Percentiles rank a stretch among this genome's conserved stretches.
Evolutionary conservation across 92 coral and sea anemone species (phyloP).

Genomic region (Epizoanthus illoricatus): DNA sequence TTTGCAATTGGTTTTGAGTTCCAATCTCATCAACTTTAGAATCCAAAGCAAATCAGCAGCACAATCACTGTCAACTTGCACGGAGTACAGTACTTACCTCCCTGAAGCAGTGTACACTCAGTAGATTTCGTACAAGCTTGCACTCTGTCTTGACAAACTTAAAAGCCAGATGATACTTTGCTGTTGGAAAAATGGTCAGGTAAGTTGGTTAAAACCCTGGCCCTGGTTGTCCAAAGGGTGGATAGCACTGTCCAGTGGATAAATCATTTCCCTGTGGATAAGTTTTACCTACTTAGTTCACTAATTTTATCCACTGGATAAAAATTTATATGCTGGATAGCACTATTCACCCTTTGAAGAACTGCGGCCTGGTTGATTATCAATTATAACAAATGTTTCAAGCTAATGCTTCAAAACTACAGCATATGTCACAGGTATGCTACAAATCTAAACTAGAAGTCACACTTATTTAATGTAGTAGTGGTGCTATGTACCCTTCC

Average conservation of each 20-base stretch:
- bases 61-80: constrained; percentile 54
- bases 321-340: too few species aligned
- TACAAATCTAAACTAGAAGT: too few species aligned
- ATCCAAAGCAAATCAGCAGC: not conserved
- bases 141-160: constrained; percentile 99
- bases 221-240: too few species aligned
- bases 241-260: too few species aligned
- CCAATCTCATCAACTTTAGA: not conserved
- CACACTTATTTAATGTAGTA: too few species aligned
- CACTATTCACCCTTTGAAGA: too few species aligned
- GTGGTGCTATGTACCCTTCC: too few species aligned
- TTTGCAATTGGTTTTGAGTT: not conserved
- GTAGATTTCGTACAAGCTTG: constrained; percentile 91
- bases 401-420: not conserved
- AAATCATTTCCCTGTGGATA: too few species aligned
- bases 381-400: too few species aligned
- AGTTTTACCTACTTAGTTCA: too few species aligned
- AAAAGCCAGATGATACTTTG: constrained; percentile 84
- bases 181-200: constrained; percentile 45
- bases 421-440: not conserved
- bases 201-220: not conserved
- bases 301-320: too few species aligned
- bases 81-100: constrained; percentile 65
- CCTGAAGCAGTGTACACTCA: constrained; percentile 87
- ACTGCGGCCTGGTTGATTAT: too few species aligned